Evolutionary conservation across 2,113 vertebrate species (phyloP), one percentile per base, ranked within the genome.

Genomic region (Strix aluco): DNA sequence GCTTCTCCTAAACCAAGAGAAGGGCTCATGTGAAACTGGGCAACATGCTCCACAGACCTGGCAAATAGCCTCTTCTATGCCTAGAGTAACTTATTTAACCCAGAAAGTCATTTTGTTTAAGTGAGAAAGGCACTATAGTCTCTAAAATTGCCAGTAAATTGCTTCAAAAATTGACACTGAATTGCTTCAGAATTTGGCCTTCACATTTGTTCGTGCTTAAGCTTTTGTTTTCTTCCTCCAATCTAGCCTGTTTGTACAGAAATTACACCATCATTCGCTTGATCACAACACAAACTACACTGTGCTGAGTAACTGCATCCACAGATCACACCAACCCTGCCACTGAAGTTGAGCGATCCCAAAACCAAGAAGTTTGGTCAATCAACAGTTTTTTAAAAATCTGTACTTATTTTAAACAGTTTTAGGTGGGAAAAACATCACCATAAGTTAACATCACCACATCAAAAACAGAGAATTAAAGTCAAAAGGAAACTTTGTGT

Each of bases 1-100:
- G 98, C 94, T 98, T 98, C 96, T 99, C 99, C 99, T 99, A 96
- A 80, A 97, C 20, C 81, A 95, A 92, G 81, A 91, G 62, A 51
- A 91, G 5, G 19, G 51, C 34, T 90, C 59, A 21, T 0, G 4
- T 94, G 85, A 96, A 66, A 83, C 1, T 10, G 57, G 84, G 86
- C 42, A 74, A 78, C 42, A 38, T 0, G 0, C 18, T 61, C 49
- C 34, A 30, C 13, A 0, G 4, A 65, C n/a, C 54, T 71, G 86
- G 23, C 59, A 80, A 80, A 44, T 26, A 90, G 46, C 51, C 47
- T 73, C 38, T 81, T 30, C 75, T 88, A 90, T 4, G 5, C 51
- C 65, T 67, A 34, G 23, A 90, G 81, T 84, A 83, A 73, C 40
- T 87, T 11, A 58, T 6, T 81, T 54, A 83, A 81, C 86, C 90